Percentiles rank a stretch among this genome's conserved stretches.
Conservation (phyloP, 2,888 invertebrate species). For the Melolontha melolontha region DNA sequence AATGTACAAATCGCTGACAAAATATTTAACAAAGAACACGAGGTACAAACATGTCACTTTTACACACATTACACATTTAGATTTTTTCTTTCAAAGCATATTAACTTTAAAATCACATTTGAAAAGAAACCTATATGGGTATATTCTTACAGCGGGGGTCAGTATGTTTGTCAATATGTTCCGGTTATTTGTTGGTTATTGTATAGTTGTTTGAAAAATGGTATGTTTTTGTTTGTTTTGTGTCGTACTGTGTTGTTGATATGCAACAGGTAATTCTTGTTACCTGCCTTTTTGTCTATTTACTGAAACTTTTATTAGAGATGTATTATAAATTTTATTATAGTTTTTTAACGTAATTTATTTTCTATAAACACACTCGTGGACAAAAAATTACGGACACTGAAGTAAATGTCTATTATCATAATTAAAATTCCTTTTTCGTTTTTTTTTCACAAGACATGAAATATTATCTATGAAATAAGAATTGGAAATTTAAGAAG, state of each 20-base stretch:
- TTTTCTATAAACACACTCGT: no score
- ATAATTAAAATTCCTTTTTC: no score
- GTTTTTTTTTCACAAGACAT: no score
- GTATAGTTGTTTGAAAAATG: constrained; percentile 22
- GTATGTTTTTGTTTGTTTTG: constrained; percentile 1
- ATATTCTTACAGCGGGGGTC: neutral
- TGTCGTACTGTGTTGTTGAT: neutral
- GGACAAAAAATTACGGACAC: no score
- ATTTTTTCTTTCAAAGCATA: neutral
- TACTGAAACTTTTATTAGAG: no score
- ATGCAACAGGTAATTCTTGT: neutral
- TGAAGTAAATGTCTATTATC: no score
- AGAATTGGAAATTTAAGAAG: no score
- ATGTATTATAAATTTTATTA: no score
- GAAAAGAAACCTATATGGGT: neutral
- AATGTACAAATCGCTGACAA: constrained; percentile 44
- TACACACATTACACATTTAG: constrained; percentile 19
- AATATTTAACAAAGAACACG: constrained; percentile 51
- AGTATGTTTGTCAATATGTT: constrained; percentile 33
- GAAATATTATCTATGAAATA: no score
- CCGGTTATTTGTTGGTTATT: constrained; percentile 31
- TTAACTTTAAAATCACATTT: constrained; percentile 6
- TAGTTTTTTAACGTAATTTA: no score
- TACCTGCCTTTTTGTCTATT: no score
- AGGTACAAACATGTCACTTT: constrained; percentile 53